Evolutionary conservation across 2,888 invertebrate species (phyloP).

Genomic region (Rhagonycha lutea): DNA sequence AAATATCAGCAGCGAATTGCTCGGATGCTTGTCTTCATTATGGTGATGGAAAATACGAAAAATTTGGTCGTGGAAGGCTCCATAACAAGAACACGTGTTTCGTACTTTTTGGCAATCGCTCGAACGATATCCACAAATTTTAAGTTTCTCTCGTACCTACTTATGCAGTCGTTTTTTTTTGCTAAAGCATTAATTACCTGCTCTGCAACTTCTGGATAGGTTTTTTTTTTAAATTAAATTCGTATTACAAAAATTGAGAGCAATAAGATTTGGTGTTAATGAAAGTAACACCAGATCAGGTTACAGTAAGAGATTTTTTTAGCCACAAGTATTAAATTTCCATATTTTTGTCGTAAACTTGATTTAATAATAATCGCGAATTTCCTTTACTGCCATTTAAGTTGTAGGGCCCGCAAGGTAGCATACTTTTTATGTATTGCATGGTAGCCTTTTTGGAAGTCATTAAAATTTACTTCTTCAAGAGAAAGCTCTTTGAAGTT

Average conservation of each 20-base stretch:
- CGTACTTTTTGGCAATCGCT: not conserved
- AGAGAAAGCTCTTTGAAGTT: constrained; percentile 15
- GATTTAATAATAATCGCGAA: not conserved
- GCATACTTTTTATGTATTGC: constrained; percentile 5
- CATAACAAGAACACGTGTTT: no score
- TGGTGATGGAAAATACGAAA: not conserved
- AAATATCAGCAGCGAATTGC: not conserved
- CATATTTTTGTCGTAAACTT: constrained; percentile 17
- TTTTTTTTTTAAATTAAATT: not conserved
- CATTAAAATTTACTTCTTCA: constrained; percentile 10
- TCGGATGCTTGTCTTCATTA: not conserved
- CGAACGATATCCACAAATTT: no score
- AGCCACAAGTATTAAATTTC: constrained; percentile 2
- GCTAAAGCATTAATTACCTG: not conserved
- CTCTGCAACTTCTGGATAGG: not conserved
- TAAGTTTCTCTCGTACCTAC: no score
- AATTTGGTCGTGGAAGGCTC: not conserved
- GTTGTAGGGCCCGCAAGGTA: constrained; percentile 11
- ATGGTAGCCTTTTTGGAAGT: constrained; percentile 8
- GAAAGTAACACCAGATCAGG: not conserved
- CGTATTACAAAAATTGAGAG: not conserved
- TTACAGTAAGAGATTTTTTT: not conserved
- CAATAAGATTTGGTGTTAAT: not conserved
- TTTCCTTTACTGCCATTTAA: constrained; percentile 11
- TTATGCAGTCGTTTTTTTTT: not conserved